These are phyloP conservation scores for Drosophila watanabei DNA, from an alignment of 1,140 invertebrate species.

Conservation along the genomic window DNA sequence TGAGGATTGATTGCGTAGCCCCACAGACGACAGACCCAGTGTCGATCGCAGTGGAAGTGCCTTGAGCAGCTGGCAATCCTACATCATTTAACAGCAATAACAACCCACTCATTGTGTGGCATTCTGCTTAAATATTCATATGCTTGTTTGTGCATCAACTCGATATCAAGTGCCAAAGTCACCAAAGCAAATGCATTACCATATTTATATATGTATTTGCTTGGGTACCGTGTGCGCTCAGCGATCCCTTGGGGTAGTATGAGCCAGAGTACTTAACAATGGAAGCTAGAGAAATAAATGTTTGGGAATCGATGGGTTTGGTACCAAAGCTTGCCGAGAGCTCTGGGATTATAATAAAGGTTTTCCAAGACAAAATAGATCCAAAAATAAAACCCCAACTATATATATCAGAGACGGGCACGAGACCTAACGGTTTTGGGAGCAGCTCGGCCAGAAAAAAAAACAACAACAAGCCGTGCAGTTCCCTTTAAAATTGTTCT, in stretches of 20 bases:
- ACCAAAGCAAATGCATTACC: conserved; percentile 26
- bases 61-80: conserved; percentile 37
- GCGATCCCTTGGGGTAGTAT: background rate
- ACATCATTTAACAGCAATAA: conserved; percentile 56
- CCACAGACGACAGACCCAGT: background rate
- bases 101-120: conserved; percentile 33
- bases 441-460: too few relatives aligned
- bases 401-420: too few relatives aligned
- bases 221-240: background rate
- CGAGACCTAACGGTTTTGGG: too few relatives aligned
- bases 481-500: too few relatives aligned
- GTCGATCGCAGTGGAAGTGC: conserved; percentile 17
- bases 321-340: background rate
- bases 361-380: too few relatives aligned
- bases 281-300: too few relatives aligned
- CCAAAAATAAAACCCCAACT: too few relatives aligned
- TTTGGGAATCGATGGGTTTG: too few relatives aligned
- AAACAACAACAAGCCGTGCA: too few relatives aligned
- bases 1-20: conserved; percentile 43
- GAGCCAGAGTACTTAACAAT: background rate
- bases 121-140: conserved; percentile 24
- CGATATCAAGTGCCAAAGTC: conserved; percentile 38
- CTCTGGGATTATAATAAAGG: background rate
- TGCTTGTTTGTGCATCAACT: conserved; percentile 32
- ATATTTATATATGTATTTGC: conserved; percentile 18